These are phyloP conservation scores for Gastrophryne carolinensis DNA, from an alignment of 2,797 vertebrate species.

Conservation along the genomic window DNA sequence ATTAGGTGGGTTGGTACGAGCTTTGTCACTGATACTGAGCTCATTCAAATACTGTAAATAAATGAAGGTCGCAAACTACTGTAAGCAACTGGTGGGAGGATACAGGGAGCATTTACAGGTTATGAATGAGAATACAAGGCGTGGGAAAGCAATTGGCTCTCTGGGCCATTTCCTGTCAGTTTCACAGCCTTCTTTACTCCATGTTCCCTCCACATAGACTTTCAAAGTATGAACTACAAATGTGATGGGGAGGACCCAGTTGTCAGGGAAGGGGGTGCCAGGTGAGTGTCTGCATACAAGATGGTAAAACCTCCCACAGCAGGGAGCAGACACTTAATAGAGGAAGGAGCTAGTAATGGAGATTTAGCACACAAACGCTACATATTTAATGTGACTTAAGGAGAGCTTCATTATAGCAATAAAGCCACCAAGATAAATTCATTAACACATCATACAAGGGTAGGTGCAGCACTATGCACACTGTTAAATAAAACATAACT, in stretches of 20 bases:
- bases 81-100: background rate
- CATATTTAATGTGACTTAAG: background rate
- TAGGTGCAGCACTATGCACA: background rate
- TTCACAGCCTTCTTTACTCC: background rate
- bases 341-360: background rate
- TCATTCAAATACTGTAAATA: too few relatives aligned
- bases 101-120: background rate
- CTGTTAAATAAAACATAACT: too few relatives aligned
- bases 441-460: background rate
- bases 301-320: background rate
- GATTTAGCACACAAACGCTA: slow-evolving; percentile 4
- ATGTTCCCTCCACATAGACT: background rate
- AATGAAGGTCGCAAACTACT: too few relatives aligned
- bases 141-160: background rate
- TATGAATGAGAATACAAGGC: background rate
- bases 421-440: background rate
- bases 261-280: background rate
- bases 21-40: background rate
- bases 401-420: background rate
- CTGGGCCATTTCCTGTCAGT: background rate
- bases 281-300: background rate
- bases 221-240: background rate
- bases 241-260: background rate
- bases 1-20: too few relatives aligned
- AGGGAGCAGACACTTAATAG: background rate